Evolutionary conservation across 1,140 invertebrate species (phyloP), one percentile per base, ranked within the genome.

Genomic region (Drosophila lacertosa): DNA sequence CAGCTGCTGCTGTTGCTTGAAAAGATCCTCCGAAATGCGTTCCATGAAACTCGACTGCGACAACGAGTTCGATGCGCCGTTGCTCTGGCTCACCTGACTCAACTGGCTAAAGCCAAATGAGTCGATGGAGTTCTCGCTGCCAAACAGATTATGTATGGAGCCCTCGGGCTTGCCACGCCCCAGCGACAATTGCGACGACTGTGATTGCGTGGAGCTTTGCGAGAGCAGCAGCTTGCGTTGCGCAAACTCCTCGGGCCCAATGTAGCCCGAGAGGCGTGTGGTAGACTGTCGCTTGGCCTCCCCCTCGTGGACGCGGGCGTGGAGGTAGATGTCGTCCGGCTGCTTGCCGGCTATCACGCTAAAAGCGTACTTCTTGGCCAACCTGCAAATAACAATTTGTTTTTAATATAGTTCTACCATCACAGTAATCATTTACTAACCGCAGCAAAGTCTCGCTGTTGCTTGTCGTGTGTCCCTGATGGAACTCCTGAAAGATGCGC

Each of bases 331-430:
- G 51, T 93, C 92, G 33, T 93, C 92, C 3, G 91, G 77, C 13
- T 91, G 84, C 57, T 93, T 93, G 13, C 93, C 92, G 55, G 93
- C 92, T 3, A 94, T 91, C 6, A 94, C 91, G 13, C 93, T 90
- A 29, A 92, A 92, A 5, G 93, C 93, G 45, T 94, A 93, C 63
- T 92, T 92, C 64, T 93, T 93, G 4, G 94, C 94, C 16, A 94
- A 89, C 65, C 90, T 91, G 50, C 2, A 33, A 18, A 5, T 10
- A 53, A 63, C 10, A 13, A 32, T 33, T 9, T n/a, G n/a, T n/a
- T n/a, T n/a, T n/a, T n/a, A n/a, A n/a, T n/a, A n/a, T n/a, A n/a
- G n/a, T n/a, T n/a, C n/a, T n/a, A n/a, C n/a, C n/a, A n/a, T n/a
- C n/a, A n/a, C n/a, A n/a, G n/a, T n/a, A n/a, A n/a, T n/a, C n/a